Conservation (phyloP, 2,113 vertebrate species). For the Litocranius walleri region DNA sequence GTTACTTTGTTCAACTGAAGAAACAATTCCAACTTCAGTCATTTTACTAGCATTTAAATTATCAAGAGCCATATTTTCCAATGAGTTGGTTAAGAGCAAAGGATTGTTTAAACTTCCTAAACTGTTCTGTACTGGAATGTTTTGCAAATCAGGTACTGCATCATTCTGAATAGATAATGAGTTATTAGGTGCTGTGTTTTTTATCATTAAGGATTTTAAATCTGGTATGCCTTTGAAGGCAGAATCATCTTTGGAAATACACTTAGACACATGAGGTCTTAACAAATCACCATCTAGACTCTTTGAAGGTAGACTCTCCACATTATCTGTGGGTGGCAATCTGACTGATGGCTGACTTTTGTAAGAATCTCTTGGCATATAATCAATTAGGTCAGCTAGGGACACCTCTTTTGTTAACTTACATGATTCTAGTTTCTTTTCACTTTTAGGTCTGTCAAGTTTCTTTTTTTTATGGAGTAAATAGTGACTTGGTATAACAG, state of each 20-base stretch:
- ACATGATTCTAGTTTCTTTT: constrained; percentile 76
- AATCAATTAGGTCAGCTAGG: constrained; percentile 68
- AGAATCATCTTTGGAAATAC: constrained; percentile 59
- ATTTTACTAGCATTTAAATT: constrained; percentile 69
- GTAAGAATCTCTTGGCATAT: constrained; percentile 64
- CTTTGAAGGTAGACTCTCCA: constrained; percentile 66
- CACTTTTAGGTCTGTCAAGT: constrained; percentile 57
- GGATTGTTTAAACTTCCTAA: constrained; percentile 62
- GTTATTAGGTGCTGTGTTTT: constrained; percentile 45
- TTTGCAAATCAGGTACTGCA: constrained; percentile 54
- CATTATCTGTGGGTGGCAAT: constrained; percentile 51
- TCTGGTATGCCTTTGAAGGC: constrained; percentile 69
- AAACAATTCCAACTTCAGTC: constrained; percentile 73
- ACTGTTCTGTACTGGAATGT: constrained; percentile 45
- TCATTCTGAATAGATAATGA: constrained; percentile 55
- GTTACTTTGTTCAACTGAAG: constrained; percentile 74
- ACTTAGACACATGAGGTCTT: constrained; percentile 61
- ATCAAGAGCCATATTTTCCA: constrained; percentile 80
- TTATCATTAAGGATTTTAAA: constrained; percentile 77
- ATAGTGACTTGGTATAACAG: constrained; percentile 63
- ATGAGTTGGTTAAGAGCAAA: constrained; percentile 74
- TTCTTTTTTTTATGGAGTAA: constrained; percentile 70
- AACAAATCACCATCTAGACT: constrained; percentile 54
- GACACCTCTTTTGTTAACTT: constrained; percentile 70
- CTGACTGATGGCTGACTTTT: constrained; percentile 60